Evolutionary conservation across 2,797 vertebrate species (phyloP).

Genomic region (Liasis olivaceus): DNA sequence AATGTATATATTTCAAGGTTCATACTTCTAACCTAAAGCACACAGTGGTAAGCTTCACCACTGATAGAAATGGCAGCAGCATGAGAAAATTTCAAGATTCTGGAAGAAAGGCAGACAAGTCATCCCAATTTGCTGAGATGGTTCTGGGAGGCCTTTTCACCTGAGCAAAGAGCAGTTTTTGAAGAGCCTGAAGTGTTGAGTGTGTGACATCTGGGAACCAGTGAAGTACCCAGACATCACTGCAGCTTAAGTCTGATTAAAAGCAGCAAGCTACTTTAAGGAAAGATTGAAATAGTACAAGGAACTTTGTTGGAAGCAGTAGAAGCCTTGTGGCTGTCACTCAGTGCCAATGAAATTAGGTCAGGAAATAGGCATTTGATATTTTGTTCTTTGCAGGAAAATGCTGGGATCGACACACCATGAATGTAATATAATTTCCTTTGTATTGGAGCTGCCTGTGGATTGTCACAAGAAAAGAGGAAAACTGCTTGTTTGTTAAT

Average conservation of each 20-base stretch:
- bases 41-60: background rate
- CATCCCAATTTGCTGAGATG: background rate
- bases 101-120: background rate
- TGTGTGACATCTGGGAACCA: background rate
- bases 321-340: accelerated
- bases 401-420: background rate
- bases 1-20: background rate
- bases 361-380: background rate
- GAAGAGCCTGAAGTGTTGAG: background rate
- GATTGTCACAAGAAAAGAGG: background rate
- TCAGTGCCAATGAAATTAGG: background rate
- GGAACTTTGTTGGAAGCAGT: background rate
- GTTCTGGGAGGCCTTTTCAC: background rate
- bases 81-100: background rate
- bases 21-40: background rate
- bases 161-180: background rate
- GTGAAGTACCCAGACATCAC: accelerated
- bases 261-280: constrained; percentile 50
- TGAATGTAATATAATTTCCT: background rate
- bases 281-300: constrained; percentile 24
- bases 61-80: background rate
- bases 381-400: background rate
- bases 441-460: background rate
- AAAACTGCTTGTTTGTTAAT: background rate
- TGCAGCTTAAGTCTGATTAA: constrained; percentile 52